phyloP scores from a whole-genome alignment of 2,888 invertebrate species.

The Rhorus exstirpatorius region DNA sequence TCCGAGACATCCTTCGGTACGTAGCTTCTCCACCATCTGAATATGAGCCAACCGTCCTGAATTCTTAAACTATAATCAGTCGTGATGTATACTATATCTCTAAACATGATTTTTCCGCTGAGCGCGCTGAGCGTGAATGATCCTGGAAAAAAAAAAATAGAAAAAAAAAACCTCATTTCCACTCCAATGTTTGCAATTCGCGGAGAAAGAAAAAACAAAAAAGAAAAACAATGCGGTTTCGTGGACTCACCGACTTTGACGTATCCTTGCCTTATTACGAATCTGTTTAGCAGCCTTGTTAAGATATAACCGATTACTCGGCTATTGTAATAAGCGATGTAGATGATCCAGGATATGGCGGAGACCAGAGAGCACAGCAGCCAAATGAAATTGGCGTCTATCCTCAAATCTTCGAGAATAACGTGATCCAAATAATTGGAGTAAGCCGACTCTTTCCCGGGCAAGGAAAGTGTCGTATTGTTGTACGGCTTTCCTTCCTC shows the following conservation, averaged over 20 bases:
- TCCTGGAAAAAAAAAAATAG: conserved; percentile 88
- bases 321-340: conserved; percentile 98
- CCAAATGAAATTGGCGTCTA: conserved; percentile 93
- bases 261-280: conserved; percentile 94
- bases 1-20: conserved; percentile 98
- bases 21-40: conserved; percentile 99
- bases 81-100: conserved; percentile 97
- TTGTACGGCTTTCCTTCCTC: conserved; percentile 78
- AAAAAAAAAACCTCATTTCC: neutral
- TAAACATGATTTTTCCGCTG: conserved; percentile 99
- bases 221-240: conserved; percentile 2
- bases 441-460: conserved; percentile 83
- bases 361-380: conserved; percentile 93
- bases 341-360: conserved; percentile 96
- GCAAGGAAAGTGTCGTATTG: conserved; percentile 79
- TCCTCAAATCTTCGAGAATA: conserved; percentile 90
- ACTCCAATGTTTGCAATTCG: neutral
- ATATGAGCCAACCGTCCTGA: conserved; percentile 98
- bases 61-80: conserved; percentile 97
- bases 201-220: conserved; percentile 10
- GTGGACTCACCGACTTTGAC: conserved; percentile 93
- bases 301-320: conserved; percentile 96
- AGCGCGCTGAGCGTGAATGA: conserved; percentile 98
- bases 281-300: conserved; percentile 95
- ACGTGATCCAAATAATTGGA: conserved; percentile 89